These are phyloP conservation scores for Sinotaia quadrata DNA, from an alignment of 2,888 invertebrate genomes.

Conservation along the genomic window DNA sequence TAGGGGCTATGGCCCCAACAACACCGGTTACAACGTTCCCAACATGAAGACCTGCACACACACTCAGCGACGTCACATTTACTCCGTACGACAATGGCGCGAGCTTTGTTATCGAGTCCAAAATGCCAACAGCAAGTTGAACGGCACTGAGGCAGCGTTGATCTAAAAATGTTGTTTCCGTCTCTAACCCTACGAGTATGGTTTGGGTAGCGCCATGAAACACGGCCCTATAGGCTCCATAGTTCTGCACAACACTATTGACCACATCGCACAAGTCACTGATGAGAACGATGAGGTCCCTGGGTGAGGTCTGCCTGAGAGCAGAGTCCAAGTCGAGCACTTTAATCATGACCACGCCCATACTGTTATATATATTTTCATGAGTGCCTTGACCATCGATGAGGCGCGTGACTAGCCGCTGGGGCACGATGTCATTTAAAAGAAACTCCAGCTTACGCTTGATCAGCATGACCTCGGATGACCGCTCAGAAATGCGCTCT, in stretches of 20 bases:
- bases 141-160: constrained; percentile 28
- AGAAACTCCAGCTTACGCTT: constrained; percentile 53
- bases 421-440: constrained; percentile 59
- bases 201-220: constrained; percentile 14
- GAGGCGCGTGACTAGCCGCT: constrained; percentile 49
- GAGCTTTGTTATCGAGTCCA: constrained; percentile 2
- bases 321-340: constrained; percentile 20
- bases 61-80: constrained; percentile 7
- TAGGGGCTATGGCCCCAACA: constrained; percentile 43
- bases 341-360: constrained; percentile 37
- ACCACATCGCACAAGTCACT: constrained; percentile 26
- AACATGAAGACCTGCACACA: constrained; percentile 33
- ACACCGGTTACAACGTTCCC: constrained; percentile 51
- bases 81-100: neutral
- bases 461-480: constrained; percentile 48
- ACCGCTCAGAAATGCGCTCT: constrained; percentile 52
- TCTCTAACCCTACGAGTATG: constrained; percentile 29
- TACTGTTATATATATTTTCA: constrained; percentile 42
- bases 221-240: constrained; percentile 15
- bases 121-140: constrained; percentile 34
- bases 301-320: constrained; percentile 4
- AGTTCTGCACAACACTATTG: constrained; percentile 20
- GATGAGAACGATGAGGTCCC: constrained; percentile 27
- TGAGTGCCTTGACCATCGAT: constrained; percentile 39
- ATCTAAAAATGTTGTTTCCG: constrained; percentile 17